phyloP scores from a whole-genome alignment of 2,888 invertebrate species.

The Ophonus ardosiacus region DNA sequence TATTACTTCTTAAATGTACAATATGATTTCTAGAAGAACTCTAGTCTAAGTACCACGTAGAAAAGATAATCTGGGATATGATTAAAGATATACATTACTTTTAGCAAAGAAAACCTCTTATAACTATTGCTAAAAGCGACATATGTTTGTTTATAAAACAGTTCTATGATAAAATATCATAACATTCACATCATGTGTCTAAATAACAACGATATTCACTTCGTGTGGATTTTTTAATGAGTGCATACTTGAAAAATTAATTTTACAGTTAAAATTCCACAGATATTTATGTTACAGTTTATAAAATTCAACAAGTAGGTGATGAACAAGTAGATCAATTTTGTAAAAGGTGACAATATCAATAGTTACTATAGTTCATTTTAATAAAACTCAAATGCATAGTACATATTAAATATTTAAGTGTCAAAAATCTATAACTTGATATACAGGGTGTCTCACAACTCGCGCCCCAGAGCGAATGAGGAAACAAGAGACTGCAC shows the following conservation, averaged over 20 bases:
- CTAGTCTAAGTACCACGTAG: conserved; percentile 57
- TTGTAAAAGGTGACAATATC: conserved; percentile 18
- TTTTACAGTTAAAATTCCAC: conserved; percentile 34
- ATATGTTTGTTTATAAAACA: conserved; percentile 51
- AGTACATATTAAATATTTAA: neutral
- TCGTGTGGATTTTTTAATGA: conserved; percentile 53
- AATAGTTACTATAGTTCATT: too few relatives aligned
- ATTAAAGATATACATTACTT: conserved; percentile 55
- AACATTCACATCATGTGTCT: conserved; percentile 6
- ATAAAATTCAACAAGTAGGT: conserved; percentile 50
- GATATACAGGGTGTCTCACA: too few relatives aligned
- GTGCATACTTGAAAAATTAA: conserved; percentile 46
- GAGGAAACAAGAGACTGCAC: too few relatives aligned
- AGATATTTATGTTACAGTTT: conserved; percentile 47
- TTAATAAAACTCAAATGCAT: neutral
- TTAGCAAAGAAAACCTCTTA: conserved; percentile 48
- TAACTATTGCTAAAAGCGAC: conserved; percentile 54
- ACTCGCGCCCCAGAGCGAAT: too few relatives aligned
- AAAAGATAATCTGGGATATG: conserved; percentile 61
- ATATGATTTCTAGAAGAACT: conserved; percentile 51
- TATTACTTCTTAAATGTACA: conserved; percentile 34
- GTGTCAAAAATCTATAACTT: too few relatives aligned
- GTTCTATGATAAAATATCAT: conserved; percentile 28
- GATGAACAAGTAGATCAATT: neutral
- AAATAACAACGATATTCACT: conserved; percentile 55